Base-by-base conservation (phyloP, 2,888 invertebrate genomes). In the Melinaea marsaeus region DNA sequence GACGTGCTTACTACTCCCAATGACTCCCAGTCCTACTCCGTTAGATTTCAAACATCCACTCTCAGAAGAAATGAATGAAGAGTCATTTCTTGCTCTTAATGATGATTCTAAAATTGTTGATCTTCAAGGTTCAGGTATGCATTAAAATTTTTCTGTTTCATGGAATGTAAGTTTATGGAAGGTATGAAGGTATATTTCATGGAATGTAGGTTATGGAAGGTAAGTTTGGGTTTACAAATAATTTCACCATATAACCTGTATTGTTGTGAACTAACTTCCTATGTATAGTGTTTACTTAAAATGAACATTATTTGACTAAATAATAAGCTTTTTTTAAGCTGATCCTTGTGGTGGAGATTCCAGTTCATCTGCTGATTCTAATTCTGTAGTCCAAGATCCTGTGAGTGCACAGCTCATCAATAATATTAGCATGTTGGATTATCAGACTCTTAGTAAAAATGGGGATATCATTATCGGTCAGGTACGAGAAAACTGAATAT, bases 1-100 rank as follows among this genome's bases (percentile, higher is more conserved):
- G 58, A 94, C 93, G 72, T 94, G 93, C 76, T 91, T 94, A 55
- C 84, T 94, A 51, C 78, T 95, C 51, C 88, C 92, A 32, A 81
- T 82, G 56, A 93, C 93, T 37, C 93, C 93, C 5, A 92, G 92
- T 58, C 93, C 93, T 0, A 91, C 93, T n/a, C 89, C 90, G 11
- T 79, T 91, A 57, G 92, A 92, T 61, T 92, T 92, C 69, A 91
- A 92, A 63, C 93, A 93, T 78, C 93, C 93, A 34, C 79, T 93
- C 0, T 91, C 92, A 5, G 92, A 92, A 63, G 92, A 89, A 77
- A 86, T 88, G 73, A 83, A 72, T 69, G 91, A 91, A 69, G 89
- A 79, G 56, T 86, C 90, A 54, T 92, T 91, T 72, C 72, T 89
- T 65, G 75, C 79, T 42, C 71, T 89, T 35, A 82, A 79, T 66